phyloP scores from a whole-genome alignment of 23 tunicate species.

The Diplosoma virens region DNA sequence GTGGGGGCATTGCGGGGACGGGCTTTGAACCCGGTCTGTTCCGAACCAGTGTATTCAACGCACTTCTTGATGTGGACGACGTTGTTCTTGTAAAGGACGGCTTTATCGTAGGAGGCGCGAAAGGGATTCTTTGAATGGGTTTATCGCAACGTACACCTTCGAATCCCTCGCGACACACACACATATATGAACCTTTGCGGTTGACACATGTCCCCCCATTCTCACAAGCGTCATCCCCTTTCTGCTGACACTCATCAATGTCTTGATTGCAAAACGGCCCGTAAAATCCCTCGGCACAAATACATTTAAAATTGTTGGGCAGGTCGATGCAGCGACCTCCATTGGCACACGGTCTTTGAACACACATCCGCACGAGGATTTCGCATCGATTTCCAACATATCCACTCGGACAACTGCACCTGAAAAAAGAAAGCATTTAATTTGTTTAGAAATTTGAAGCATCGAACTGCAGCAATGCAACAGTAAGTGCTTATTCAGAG shows the following conservation, averaged over 20 bases:
- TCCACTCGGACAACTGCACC: constrained; percentile 69
- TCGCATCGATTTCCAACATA: constrained; percentile 61
- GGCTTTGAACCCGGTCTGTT: not conserved
- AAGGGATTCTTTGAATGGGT: not conserved
- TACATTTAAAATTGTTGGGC: constrained; percentile 56
- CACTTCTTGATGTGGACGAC: too few species aligned
- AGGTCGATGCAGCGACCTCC: constrained; percentile 73
- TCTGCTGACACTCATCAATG: constrained; percentile 55
- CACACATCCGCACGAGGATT: constrained; percentile 54
- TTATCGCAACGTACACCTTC: constrained; percentile 65
- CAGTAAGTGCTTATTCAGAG: too few species aligned
- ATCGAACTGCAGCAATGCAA: too few species aligned
- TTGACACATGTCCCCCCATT: constrained; percentile 72
- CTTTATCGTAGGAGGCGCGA: not conserved
- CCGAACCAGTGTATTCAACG: too few species aligned
- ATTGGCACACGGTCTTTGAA: constrained; percentile 78
- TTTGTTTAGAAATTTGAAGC: too few species aligned
- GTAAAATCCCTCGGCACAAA: constrained; percentile 59
- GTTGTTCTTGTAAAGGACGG: too few species aligned
- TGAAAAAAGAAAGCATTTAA: too few species aligned
- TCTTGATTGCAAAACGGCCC: constrained; percentile 71
- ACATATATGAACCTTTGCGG: constrained; percentile 53
- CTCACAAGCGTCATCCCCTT: constrained; percentile 30
- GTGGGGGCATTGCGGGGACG: not conserved
- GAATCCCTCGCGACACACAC: constrained; percentile 64